phyloP scores from a whole-genome alignment of 2,113 vertebrate species.

The Dendrocopos noguchii region DNA sequence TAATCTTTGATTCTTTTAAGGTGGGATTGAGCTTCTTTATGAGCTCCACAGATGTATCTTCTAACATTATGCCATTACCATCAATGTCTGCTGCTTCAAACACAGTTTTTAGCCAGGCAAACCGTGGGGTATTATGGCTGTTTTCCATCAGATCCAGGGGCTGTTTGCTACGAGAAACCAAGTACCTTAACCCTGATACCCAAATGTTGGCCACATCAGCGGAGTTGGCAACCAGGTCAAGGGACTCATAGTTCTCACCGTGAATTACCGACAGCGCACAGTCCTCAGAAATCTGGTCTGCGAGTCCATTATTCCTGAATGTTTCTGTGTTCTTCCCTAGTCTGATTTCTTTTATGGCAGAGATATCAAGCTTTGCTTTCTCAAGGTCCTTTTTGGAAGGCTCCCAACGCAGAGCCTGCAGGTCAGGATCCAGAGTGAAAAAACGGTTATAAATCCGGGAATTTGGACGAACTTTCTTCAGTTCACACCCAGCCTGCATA shows the following conservation, averaged over 20 bases:
- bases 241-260: constrained; percentile 95
- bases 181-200: constrained; percentile 94
- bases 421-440: constrained; percentile 92
- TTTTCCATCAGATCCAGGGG: constrained; percentile 83
- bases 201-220: constrained; percentile 98
- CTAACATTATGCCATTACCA: constrained; percentile 91
- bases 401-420: constrained; percentile 95
- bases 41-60: constrained; percentile 89
- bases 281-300: constrained; percentile 94
- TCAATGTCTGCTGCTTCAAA: constrained; percentile 89
- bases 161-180: constrained; percentile 91
- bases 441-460: constrained; percentile 95
- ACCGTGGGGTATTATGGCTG: constrained; percentile 85
- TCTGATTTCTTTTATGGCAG: constrained; percentile 90
- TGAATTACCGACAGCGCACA: constrained; percentile 94
- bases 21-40: constrained; percentile 92
- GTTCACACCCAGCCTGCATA: constrained; percentile 97
- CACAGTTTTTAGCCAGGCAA: constrained; percentile 87
- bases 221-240: constrained; percentile 93
- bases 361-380: constrained; percentile 92
- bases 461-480: constrained; percentile 96
- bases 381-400: constrained; percentile 97
- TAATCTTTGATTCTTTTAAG: constrained; percentile 93
- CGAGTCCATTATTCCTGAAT: constrained; percentile 91
- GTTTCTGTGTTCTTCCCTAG: constrained; percentile 97